Conservation (phyloP, 2,113 vertebrate genomes). For the Pedionomus torquatus region DNA sequence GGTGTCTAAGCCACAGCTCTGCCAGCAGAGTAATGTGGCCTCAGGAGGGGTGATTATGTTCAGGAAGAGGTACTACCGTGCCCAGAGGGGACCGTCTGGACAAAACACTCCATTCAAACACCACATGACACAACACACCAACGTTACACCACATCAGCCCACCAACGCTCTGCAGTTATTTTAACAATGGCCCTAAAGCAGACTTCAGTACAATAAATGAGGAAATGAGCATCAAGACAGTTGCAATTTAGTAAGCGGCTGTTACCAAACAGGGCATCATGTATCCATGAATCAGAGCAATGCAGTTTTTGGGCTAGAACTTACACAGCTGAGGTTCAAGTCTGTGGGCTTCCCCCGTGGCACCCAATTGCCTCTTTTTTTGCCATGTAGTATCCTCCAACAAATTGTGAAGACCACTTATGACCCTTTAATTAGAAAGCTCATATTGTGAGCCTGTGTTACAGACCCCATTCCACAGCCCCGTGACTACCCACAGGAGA, state of each 20-base stretch:
- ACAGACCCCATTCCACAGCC: background rate
- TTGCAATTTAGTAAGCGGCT: background rate
- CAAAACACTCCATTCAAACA: background rate
- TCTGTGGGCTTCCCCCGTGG: background rate
- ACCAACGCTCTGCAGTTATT: background rate
- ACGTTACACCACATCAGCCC: background rate
- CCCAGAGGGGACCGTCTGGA: background rate
- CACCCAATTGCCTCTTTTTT: background rate
- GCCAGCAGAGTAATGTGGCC: background rate
- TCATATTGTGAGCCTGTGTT: background rate
- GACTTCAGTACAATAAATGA: background rate
- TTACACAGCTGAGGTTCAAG: rapidly evolving
- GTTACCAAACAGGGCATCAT: background rate
- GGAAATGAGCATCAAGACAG: background rate
- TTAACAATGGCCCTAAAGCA: background rate
- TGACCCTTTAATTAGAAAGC: background rate
- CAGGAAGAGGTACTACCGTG: background rate
- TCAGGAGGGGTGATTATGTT: background rate
- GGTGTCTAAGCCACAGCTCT: background rate
- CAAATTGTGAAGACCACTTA: background rate
- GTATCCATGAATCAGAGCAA: rapidly evolving
- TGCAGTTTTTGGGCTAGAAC: background rate
- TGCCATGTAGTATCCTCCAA: background rate
- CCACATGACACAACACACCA: rapidly evolving
- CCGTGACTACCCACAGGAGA: background rate